phyloP scores from a whole-genome alignment of 2,797 vertebrate genomes.

The Lagocephalus sceleratus region DNA sequence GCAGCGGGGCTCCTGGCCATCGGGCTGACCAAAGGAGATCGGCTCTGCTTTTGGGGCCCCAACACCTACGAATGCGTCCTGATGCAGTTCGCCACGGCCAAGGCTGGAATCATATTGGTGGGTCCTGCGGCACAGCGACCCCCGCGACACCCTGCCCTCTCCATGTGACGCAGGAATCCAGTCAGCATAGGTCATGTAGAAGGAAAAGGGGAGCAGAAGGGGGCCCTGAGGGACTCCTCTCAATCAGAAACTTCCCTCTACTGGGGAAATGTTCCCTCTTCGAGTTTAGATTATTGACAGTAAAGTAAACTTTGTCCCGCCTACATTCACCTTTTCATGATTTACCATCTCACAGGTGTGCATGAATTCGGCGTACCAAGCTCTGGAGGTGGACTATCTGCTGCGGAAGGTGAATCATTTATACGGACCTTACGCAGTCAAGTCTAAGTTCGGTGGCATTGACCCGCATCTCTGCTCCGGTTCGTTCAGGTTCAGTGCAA shows the following conservation, averaged over 20 bases:
- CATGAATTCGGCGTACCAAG: constrained; percentile 90
- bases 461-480: neutral
- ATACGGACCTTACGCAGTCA: neutral
- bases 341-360: constrained; percentile 77
- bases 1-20: constrained; percentile 89
- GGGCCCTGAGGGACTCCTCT: neutral
- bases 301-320: neutral
- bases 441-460: neutral
- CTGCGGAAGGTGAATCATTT: constrained; percentile 85
- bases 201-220: neutral
- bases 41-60: constrained; percentile 92
- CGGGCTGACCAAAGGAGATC: constrained; percentile 85
- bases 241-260: too few relatives aligned
- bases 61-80: constrained; percentile 91
- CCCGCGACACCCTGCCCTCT: too few relatives aligned
- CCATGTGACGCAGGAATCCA: too few relatives aligned
- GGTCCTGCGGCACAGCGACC: constrained; percentile 38
- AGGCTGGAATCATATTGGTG: constrained; percentile 92
- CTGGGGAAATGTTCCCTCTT: neutral
- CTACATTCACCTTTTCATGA: neutral
- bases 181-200: too few relatives aligned
- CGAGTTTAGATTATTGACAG: neutral
- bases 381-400: constrained; percentile 81
- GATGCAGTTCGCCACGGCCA: constrained; percentile 88
- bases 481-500: constrained; percentile 85